Base-by-base conservation (phyloP, 2,888 invertebrate genomes). In the Sympetrum striolatum region DNA sequence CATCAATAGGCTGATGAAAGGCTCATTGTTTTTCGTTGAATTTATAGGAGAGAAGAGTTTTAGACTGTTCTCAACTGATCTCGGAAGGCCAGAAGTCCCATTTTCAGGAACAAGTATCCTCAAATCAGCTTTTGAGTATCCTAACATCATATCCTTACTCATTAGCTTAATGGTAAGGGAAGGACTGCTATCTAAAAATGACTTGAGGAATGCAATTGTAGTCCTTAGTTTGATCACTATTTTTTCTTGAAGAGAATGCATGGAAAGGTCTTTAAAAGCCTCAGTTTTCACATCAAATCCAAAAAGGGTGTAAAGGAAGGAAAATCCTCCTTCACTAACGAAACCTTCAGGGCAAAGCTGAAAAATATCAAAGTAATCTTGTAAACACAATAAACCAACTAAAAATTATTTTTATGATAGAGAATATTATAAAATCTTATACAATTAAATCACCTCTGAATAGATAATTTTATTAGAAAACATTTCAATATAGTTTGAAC, bases 181-280 rank as follows among this genome's bases (percentile, higher is more conserved):
- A 10, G 95, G 94, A 53, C 95, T 95, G 81, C 94, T 93, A 0
- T 93, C 92, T 92, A 95, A 94, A 93, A 95, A 95, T 22, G 94
- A 93, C 15, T 93, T 93, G 6, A 96, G 93, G 0, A 94, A 91
- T 0, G 92, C 15, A n/a, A 95, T 93, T 0, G 93, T 93, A 6
- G 94, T 94, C 73, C 94, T 93, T 91, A 95, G 93, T 0, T 94
- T 94, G 80, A 96, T 93, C 31, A 94, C 94, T 0, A 95, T 94
- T 92, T 95, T 95, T 92, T 95, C 95, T 93, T 94, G 94, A 0
- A 95, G 92, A 0, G 91, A 90, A 91, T 92, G 92, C 80, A 93
- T 93, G 22, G 93, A 92, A 2, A 92, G 93, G n/a, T 91, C 91
- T 64, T 91, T 92, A 60, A 94, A 93, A 0, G 93, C 91, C 91